Evolutionary conservation across 2,113 vertebrate species (phyloP).

Genomic region (Proterorhinus semilunaris): DNA sequence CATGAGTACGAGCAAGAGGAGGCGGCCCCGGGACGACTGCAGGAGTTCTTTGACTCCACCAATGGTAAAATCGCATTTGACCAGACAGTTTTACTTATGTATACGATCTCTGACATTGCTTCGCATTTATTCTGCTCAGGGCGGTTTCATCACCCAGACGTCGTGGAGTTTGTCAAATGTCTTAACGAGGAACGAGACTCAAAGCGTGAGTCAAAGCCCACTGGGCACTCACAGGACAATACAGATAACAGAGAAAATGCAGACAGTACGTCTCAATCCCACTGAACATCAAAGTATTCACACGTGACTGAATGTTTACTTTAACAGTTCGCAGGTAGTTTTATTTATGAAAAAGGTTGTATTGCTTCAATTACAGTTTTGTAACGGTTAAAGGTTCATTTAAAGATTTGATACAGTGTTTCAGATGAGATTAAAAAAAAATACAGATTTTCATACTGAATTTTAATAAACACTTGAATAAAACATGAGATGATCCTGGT

Average conservation of each 20-base stretch:
- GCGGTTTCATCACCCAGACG: slow-evolving; percentile 90
- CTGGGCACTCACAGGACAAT: slow-evolving; percentile 5
- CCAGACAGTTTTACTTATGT: not conserved
- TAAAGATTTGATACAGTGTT: slow-evolving; percentile 6
- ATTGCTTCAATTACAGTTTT: not conserved
- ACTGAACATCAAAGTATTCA: slow-evolving; percentile 24
- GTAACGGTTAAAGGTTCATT: too few species aligned
- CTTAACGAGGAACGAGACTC: slow-evolving; percentile 82
- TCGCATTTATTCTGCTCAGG: slow-evolving; percentile 70
- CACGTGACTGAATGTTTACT: not conserved
- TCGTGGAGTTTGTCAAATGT: slow-evolving; percentile 83
- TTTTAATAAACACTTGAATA: slow-evolving; percentile 19
- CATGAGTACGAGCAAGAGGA: slow-evolving; percentile 93
- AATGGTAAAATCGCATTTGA: slow-evolving; percentile 71
- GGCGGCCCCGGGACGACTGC: slow-evolving; percentile 84
- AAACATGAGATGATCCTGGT: slow-evolving; percentile 15
- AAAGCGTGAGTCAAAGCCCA: slow-evolving; percentile 19
- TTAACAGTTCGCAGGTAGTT: not conserved
- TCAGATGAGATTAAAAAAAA: not conserved
- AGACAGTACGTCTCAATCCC: slow-evolving; percentile 1
- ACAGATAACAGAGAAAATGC: not conserved
- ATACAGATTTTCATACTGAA: not conserved
- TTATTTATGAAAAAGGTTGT: slow-evolving; percentile 1
- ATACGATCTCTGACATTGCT: not conserved
- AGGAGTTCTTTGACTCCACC: slow-evolving; percentile 94